These are phyloP conservation scores for Chlorodrepanis virens DNA, from an alignment of 2,113 vertebrate genomes.

Conservation along the genomic window DNA sequence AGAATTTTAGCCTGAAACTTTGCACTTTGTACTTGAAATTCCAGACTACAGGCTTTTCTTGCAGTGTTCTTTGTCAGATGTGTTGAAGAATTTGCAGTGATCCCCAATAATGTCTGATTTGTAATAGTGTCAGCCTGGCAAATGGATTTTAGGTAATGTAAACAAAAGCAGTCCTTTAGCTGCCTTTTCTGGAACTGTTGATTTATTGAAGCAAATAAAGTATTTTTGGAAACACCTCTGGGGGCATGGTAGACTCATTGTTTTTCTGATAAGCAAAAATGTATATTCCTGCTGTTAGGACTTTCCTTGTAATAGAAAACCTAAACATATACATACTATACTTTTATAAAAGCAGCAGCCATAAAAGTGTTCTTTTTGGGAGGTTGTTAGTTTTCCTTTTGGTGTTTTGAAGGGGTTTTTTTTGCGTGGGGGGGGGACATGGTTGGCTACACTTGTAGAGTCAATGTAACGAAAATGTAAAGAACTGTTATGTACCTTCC, in stretches of 20 bases:
- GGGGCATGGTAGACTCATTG: constrained; percentile 11
- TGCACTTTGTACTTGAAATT: neutral
- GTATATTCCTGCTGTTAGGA: neutral
- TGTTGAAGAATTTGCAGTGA: neutral
- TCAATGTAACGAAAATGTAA: constrained; percentile 53
- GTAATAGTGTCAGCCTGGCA: neutral
- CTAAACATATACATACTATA: neutral
- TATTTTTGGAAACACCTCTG: constrained; percentile 29
- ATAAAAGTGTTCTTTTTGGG: neutral
- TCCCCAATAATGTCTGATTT: neutral
- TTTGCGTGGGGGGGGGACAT: fast-evolving
- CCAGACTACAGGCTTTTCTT: neutral
- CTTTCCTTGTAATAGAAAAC: neutral
- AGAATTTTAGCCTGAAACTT: neutral
- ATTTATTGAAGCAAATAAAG: constrained; percentile 34
- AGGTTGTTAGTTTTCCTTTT: neutral
- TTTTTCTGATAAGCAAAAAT: neutral
- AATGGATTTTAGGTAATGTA: constrained; percentile 16
- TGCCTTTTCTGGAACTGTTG: neutral
- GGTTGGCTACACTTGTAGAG: neutral
- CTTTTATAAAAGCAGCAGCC: neutral
- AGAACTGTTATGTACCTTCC: constrained; percentile 7
- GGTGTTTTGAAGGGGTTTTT: neutral
- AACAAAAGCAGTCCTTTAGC: neutral
- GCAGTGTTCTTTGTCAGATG: neutral